Evolutionary conservation across 2,113 vertebrate species (phyloP), one percentile per base, ranked within the genome.

Genomic region (Phalacrocorax carbo): DNA sequence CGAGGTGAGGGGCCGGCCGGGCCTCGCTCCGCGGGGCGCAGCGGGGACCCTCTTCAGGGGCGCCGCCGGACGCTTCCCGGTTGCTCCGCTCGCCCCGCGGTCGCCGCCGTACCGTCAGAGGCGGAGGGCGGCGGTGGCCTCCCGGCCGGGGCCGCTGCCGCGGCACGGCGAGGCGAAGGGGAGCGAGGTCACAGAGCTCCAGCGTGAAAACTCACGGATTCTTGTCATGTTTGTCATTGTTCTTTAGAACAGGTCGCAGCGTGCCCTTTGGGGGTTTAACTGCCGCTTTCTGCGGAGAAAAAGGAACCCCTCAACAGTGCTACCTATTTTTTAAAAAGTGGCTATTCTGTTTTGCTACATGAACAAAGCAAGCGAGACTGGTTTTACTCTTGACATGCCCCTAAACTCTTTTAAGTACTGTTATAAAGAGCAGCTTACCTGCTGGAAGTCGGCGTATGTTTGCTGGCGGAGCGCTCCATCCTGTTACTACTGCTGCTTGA

Each of bases 281-380:
- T 36, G 71, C 62, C 80, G 88, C 87, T 69, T 62, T 78, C 54
- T 66, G 52, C 38, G 49, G 61, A 25, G 66, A 34, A 83, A 76
- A 81, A 71, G 73, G 64, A 72, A 71, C 69, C 70, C 73, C 95
- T 64, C 69, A 32, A 15, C 49, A 19, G 5, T 4, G 65, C 70
- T 96, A 44, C 73, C 90, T 90, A 8, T 48, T 94, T 92, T 93
- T 83, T 15, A 22, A 88, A n/a, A 80, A n/a, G 49, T 5, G 73
- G 30, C 23, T 42, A 0, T 44, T 61, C 34, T 46, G 27, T 32
- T 46, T 13, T 1, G 9, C 20, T 36, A 3, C 49, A 0, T 8
- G 62, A 70, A 52, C 38, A 38, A 92, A 65, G 21, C 34, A 32
- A 52, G 34, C 1, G 1, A 64, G 52, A 10, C 42, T 11, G 55